These are phyloP conservation scores for Astreopora myriophthalma DNA, from an alignment of 64 coral and sea anemone species.

Conservation along the genomic window DNA sequence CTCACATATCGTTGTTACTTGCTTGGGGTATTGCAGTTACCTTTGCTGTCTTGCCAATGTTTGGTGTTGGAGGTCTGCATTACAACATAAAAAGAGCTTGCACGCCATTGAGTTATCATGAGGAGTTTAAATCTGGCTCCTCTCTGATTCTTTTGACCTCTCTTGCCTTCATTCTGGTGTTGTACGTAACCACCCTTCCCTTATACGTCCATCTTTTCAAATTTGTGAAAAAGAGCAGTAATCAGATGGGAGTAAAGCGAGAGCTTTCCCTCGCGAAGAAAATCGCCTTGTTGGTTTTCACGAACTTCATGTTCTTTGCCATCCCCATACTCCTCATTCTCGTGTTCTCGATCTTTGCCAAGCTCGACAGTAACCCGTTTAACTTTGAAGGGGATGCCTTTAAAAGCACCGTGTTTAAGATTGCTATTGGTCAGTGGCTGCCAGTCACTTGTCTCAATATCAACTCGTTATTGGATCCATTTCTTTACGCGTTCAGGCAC, in stretches of 20 bases:
- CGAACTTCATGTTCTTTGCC: constrained; percentile 87
- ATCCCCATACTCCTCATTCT: constrained; percentile 73
- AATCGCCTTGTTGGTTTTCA: constrained; percentile 71
- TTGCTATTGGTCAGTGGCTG: constrained; percentile 89
- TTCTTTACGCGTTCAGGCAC: constrained; percentile 77
- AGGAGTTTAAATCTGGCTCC: constrained; percentile 45
- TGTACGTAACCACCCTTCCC: constrained; percentile 70
- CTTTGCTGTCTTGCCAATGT: constrained; percentile 76
- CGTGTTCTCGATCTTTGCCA: constrained; percentile 58
- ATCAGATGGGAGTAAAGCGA: constrained; percentile 53
- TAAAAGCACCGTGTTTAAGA: constrained; percentile 75
- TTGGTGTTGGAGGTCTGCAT: constrained; percentile 85
- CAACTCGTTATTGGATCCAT: constrained; percentile 83
- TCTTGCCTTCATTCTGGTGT: constrained; percentile 55
- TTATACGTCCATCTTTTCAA: constrained; percentile 64
- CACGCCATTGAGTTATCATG: constrained; percentile 70
- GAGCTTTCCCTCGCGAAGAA: constrained; percentile 74
- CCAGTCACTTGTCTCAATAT: constrained; percentile 91
- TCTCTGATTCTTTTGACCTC: constrained; percentile 65
- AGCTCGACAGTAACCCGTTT: constrained; percentile 55
- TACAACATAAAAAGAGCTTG: constrained; percentile 94
- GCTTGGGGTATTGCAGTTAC: constrained; percentile 66
- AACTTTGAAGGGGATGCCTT: constrained; percentile 75
- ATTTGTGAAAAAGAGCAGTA: constrained; percentile 75
- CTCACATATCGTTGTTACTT: constrained; percentile 46